Evolutionary conservation across 2,888 invertebrate species (phyloP), one percentile per base, ranked within the genome.

Genomic region (Pardosa pseudoannulata): DNA sequence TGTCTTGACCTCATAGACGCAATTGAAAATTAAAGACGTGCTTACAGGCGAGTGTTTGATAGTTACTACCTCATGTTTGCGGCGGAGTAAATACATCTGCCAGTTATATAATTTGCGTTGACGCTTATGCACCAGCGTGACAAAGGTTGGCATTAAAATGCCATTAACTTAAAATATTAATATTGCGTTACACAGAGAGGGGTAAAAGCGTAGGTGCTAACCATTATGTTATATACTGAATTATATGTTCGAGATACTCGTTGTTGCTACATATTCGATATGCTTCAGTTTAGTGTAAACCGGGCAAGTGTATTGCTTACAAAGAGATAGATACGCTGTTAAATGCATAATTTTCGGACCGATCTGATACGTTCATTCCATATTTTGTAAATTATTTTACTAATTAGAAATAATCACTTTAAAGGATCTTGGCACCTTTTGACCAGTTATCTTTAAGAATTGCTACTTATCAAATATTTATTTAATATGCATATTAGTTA

Each of bases 101-200:
- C 23, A 1, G 19, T 56, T 56, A 23, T 23, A 23, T n/a, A 19
- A 56, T 56, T 56, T 56, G 11, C 1, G 23, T 23, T 56, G 56
- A 56, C 56, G 11, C 23, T 7, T 56, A 23, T 56, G 56, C 56
- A 19, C 3, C 23, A 23, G 5, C 6, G 56, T 56, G 23, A 23
- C 56, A 56, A 6, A 23, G 23, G 23, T 23, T 11, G 56, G 19
- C 56, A 56, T 56, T 56, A 56, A 56, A 56, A 23, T 56, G 56
- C 56, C 23, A 56, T 56, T 56, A 56, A 56, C 23, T 23, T 56
- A 56, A 56, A 56, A 19, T 23, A 56, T 56, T 46, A 23, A 56
- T 56, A 56, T 56, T 1, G 11, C 5, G 5, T 56, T 5, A 16
- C 46, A 7, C 6, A 36, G n/a, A 36, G 19, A 23, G 5, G 3